Evolutionary conservation across 2,113 vertebrate genomes (phyloP), one percentile per base, ranked within the genome.

Genomic region (Nymphicus hollandicus): DNA sequence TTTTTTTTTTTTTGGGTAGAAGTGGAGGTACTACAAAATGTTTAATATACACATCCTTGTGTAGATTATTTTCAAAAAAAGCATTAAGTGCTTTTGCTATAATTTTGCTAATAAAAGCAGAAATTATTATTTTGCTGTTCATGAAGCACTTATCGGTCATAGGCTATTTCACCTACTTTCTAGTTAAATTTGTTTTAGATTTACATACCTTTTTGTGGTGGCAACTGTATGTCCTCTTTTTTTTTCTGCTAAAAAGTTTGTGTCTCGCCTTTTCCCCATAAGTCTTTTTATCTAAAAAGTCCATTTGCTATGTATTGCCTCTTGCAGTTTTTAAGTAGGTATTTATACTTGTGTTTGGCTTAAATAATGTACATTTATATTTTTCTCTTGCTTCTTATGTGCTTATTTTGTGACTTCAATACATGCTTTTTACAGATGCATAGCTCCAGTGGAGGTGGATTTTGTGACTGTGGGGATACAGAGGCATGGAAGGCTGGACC

Each of bases 401-500:
- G 33, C 8, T 10, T 95, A 58, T 72, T 95, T 93, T 4, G 1
- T 92, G 25, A 78, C 88, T 95, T 93, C 74, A 92, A 46, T 83
- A 53, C 66, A 5, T 55, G 35, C 0, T 39, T 60, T 95, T 94
- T 76, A 88, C 73, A 99, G 99, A 99, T 99, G 99, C 99, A 99
- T 49, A 99, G 98, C 19, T 99, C 99, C 82, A 98, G 98, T 86
- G 99, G 99, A 82, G 99, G 99, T 19, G 99, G 99, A 28, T 99
- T 99, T 98, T 99, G 99, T 97, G 99, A 99, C 95, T 99, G 99
- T 96, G 99, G 99, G 20, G 99, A 99, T 86, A 94, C 98, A 61
- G 99, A 99, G 89, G 99, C 99, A 37, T 99, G 99, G 99, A 99
- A 99, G 96, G 98, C 98, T 37, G 99, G 99, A 46, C 99, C 99